Conservation (phyloP, 2,113 vertebrate species). For the Cariama cristata region DNA sequence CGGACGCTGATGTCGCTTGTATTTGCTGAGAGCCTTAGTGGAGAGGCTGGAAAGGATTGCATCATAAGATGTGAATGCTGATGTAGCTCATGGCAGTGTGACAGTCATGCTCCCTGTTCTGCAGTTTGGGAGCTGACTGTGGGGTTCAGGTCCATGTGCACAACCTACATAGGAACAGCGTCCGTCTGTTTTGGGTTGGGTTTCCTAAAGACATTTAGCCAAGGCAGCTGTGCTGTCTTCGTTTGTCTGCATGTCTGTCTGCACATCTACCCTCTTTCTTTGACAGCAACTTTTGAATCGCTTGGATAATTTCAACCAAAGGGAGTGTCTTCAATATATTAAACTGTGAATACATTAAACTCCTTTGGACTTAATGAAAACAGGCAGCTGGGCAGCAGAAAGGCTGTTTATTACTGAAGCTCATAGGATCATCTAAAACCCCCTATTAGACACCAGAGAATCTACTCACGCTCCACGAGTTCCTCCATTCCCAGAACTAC, state of each 20-base stretch:
- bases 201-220: neutral
- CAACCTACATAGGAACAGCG: neutral
- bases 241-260: neutral
- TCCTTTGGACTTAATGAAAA: neutral
- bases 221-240: neutral
- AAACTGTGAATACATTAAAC: neutral
- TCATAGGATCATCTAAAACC: neutral
- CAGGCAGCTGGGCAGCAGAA: neutral
- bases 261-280: neutral
- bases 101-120: no score
- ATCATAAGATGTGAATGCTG: fast-evolving
- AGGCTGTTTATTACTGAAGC: neutral
- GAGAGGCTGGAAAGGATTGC: neutral
- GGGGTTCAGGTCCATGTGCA: neutral
- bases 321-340: neutral
- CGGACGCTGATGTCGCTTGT: neutral
- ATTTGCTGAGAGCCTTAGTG: neutral
- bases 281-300: neutral
- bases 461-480: neutral
- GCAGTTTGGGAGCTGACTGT: neutral
- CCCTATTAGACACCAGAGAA: neutral
- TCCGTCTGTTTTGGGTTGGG: fast-evolving
- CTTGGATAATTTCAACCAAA: neutral
- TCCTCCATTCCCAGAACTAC: fast-evolving
- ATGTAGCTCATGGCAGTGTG: fast-evolving